phyloP scores from a whole-genome alignment of 2,888 invertebrate species.

The Lasioglossum oenotherae region DNA sequence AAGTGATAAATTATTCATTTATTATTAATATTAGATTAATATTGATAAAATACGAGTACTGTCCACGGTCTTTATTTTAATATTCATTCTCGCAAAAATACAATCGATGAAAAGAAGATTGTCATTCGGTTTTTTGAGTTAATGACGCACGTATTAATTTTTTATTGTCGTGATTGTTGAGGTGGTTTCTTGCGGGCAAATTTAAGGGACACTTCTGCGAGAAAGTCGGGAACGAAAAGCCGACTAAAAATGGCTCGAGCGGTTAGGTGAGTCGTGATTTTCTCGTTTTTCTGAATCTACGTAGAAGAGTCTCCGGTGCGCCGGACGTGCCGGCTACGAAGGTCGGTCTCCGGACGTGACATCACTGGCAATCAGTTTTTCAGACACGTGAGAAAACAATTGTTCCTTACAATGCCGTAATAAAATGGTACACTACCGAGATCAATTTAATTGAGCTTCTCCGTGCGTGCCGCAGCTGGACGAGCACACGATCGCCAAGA shows the following conservation, averaged over 20 bases:
- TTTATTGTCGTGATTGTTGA: neutral
- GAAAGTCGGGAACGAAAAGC: neutral
- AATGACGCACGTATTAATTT: neutral
- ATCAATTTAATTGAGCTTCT: slow-evolving; percentile 55
- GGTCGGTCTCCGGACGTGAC: slow-evolving; percentile 70
- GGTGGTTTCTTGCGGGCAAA: neutral
- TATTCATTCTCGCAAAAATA: neutral
- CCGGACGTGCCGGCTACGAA: slow-evolving; percentile 61
- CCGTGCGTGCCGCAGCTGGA: slow-evolving; percentile 25
- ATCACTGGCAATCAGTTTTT: slow-evolving; percentile 68
- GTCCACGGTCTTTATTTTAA: neutral
- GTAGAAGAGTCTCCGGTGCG: slow-evolving; percentile 37
- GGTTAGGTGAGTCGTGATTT: slow-evolving; percentile 26
- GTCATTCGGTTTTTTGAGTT: neutral
- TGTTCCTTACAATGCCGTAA: slow-evolving; percentile 65
- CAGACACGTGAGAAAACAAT: slow-evolving; percentile 69
- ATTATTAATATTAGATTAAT: too few relatives aligned
- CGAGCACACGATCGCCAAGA: neutral
- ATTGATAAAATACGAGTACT: too few relatives aligned
- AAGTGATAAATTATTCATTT: too few relatives aligned
- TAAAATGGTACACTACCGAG: slow-evolving; percentile 57
- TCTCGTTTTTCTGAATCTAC: slow-evolving; percentile 50
- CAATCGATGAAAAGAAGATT: neutral
- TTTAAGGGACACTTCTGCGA: neutral
- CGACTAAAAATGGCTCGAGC: neutral